A percentile compares a stretch with the other conserved stretches of the same genome.
Evolutionary conservation across 2,113 vertebrate genomes (phyloP).

Genomic region (Burhinus bistriatus): DNA sequence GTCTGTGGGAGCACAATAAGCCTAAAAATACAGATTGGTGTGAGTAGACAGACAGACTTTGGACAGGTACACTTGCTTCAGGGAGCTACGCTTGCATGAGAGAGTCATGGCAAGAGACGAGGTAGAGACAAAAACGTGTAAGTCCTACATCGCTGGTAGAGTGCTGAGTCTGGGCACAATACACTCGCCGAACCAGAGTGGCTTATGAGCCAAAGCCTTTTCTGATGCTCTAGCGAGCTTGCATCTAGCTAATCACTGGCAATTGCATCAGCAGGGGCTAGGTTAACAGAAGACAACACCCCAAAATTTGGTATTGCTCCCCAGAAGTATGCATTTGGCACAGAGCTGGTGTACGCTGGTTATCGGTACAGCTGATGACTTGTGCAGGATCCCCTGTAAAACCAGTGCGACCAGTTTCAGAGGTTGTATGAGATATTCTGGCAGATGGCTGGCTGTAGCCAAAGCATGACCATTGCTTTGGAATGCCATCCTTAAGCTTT

Average conservation of each 20-base stretch:
- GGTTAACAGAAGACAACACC: not conserved
- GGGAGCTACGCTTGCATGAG: not conserved
- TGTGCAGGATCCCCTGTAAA: not conserved
- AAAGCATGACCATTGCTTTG: not conserved
- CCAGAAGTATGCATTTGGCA: not conserved
- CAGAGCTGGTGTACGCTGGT: not conserved
- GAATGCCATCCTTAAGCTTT: not conserved
- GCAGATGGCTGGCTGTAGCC: not conserved
- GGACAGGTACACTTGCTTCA: no score
- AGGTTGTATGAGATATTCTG: not conserved
- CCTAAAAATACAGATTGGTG: not conserved
- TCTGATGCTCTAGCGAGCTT: not conserved
- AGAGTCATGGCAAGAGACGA: not conserved
- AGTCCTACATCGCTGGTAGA: not conserved
- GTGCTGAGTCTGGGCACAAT: not conserved
- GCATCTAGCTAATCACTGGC: not conserved
- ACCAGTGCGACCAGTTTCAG: not conserved
- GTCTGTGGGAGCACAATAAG: not conserved
- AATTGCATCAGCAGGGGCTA: not conserved
- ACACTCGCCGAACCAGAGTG: fast-evolving
- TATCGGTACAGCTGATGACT: not conserved
- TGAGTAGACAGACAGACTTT: not conserved
- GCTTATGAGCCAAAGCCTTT: not conserved
- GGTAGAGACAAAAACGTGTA: not conserved
- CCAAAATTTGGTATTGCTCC: not conserved